A percentile compares a stretch with the other conserved stretches of the same genome.
phyloP scores from a whole-genome alignment of 2,797 vertebrate genomes.

The Adrianichthys oophorus region DNA sequence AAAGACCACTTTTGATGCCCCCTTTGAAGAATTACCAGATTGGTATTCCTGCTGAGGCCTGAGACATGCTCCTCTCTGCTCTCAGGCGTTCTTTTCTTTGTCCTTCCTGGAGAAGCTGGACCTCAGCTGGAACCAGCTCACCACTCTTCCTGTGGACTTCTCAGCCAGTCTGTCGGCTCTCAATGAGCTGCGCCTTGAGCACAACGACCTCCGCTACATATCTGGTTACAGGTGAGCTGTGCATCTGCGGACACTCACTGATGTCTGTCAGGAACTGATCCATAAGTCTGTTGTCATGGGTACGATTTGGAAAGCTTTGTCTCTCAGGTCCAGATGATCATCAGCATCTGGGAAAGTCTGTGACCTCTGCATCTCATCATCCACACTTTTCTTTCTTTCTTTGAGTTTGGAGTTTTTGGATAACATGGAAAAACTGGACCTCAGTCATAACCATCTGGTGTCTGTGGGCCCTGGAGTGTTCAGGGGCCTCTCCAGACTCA shows the following conservation, averaged over 20 bases:
- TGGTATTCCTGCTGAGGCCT: no score
- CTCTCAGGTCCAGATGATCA: no score
- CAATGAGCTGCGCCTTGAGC: conserved; percentile 68
- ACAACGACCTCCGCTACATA: conserved; percentile 63
- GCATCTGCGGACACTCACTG: no score
- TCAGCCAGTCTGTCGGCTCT: conserved; percentile 68
- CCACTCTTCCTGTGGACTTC: conserved; percentile 66
- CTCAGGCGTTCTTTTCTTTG: conserved; percentile 61
- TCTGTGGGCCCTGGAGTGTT: conserved; percentile 67
- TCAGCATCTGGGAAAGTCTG: neutral
- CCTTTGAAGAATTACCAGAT: neutral
- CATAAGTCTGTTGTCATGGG: no score
- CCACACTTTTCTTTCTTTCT: neutral
- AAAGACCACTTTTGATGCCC: neutral
- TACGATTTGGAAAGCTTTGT: no score
- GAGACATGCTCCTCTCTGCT: neutral
- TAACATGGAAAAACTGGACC: conserved; percentile 73
- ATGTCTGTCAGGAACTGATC: no score
- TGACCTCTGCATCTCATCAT: neutral
- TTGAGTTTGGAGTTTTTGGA: conserved; percentile 65
- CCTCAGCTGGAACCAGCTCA: conserved; percentile 73
- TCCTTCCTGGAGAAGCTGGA: conserved; percentile 80
- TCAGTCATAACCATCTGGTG: conserved; percentile 68
- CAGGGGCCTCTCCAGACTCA: conserved; percentile 73
- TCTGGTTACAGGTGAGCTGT: conserved; percentile 52